phyloP scores from a whole-genome alignment of 92 coral and sea anemone species.

The Palythoa caribaeorum region DNA sequence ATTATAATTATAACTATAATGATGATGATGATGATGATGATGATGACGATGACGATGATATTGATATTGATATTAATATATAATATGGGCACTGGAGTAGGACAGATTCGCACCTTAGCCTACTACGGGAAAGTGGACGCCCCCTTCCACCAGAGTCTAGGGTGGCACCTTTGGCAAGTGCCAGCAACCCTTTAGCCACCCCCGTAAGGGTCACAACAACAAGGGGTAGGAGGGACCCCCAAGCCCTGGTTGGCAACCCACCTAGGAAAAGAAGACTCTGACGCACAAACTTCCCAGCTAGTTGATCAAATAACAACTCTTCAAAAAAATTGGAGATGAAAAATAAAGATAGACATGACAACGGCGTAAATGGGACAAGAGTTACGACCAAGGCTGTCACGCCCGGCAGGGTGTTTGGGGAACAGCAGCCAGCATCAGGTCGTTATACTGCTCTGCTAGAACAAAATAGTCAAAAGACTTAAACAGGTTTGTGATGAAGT shows the following conservation, averaged over 20 bases:
- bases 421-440: background rate
- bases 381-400: background rate
- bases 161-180: no score
- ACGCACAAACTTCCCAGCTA: background rate
- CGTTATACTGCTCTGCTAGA: background rate
- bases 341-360: background rate
- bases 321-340: background rate
- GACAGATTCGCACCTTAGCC: slow-evolving; percentile 26
- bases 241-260: slow-evolving; percentile 15
- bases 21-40: no score
- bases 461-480: slow-evolving; percentile 33
- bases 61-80: no score
- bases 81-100: no score
- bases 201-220: no score
- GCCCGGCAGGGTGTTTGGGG: slow-evolving; percentile 52
- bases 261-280: slow-evolving; percentile 11
- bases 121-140: no score
- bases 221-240: background rate
- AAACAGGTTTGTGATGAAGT: slow-evolving; percentile 32
- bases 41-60: no score
- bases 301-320: slow-evolving; percentile 7
- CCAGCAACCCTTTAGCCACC: background rate
- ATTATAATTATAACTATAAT: no score
- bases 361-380: background rate
- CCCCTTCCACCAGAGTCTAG: no score